Evolutionary conservation across 2,797 vertebrate species (phyloP).

Genomic region (Sebastes elongatus): DNA sequence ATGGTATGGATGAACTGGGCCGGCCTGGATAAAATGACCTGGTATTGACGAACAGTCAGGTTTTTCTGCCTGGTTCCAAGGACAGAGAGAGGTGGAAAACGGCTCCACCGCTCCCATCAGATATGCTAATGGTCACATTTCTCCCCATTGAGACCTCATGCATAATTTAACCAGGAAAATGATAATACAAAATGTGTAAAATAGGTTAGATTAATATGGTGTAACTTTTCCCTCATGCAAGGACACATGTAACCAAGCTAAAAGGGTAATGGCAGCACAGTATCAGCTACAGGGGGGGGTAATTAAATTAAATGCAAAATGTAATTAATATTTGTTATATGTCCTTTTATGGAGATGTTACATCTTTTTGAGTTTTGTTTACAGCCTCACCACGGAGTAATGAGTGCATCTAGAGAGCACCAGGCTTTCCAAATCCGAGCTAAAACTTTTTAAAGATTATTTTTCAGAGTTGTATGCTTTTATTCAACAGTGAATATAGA

Average conservation of each 20-base stretch:
- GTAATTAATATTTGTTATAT: conserved; percentile 35
- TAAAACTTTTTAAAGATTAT: background rate
- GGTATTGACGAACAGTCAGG: conserved; percentile 86
- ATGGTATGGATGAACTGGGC: conserved; percentile 69
- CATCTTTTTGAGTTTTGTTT: conserved; percentile 7
- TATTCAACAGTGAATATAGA: background rate
- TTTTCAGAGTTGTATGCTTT: background rate
- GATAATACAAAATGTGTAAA: conserved; percentile 79
- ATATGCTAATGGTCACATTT: conserved; percentile 86
- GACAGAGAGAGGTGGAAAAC: conserved; percentile 77
- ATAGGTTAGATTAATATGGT: conserved; percentile 75
- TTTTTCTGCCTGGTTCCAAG: conserved; percentile 77
- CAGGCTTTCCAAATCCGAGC: background rate
- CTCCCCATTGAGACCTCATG: conserved; percentile 81
- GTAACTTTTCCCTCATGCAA: conserved; percentile 70
- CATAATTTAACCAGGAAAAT: conserved; percentile 83
- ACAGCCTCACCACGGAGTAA: background rate
- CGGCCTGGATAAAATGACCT: conserved; percentile 81
- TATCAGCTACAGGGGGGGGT: conserved; percentile 5
- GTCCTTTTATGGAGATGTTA: background rate
- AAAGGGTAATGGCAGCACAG: conserved; percentile 32
- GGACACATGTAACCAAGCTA: conserved; percentile 62
- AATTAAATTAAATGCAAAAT: conserved; percentile 26
- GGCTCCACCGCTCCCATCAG: conserved; percentile 75
- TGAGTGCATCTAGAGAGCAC: background rate